These are phyloP conservation scores for Drosophila guanche DNA, from an alignment of 1,140 invertebrate genomes.

Conservation along the genomic window DNA sequence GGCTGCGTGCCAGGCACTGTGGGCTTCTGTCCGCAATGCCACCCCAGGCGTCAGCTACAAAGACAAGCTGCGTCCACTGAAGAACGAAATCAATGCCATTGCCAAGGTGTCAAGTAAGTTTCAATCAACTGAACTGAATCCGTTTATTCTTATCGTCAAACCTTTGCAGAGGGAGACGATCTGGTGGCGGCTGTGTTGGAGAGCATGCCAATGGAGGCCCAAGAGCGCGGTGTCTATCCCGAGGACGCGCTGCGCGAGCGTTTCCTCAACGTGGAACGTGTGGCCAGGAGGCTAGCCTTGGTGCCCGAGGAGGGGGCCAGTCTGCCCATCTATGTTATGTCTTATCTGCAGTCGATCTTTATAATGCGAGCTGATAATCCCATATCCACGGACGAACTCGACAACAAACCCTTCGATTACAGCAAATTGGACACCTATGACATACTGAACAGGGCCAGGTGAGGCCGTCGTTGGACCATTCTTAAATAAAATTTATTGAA, in stretches of 20 bases:
- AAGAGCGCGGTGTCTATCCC: constrained; percentile 92
- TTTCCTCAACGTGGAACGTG: constrained; percentile 91
- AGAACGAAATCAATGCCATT: constrained; percentile 89
- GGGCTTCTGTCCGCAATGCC: constrained; percentile 88
- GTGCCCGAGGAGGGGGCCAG: constrained; percentile 92
- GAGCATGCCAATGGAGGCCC: constrained; percentile 90
- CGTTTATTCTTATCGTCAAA: neutral
- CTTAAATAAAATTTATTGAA: too few relatives aligned
- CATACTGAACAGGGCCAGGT: constrained; percentile 93
- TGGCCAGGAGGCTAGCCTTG: constrained; percentile 90
- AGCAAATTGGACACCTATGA: constrained; percentile 92
- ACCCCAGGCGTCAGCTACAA: constrained; percentile 84
- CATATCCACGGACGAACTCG: constrained; percentile 88
- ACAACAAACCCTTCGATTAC: constrained; percentile 88
- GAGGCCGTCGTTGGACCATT: too few relatives aligned
- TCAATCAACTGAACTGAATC: constrained; percentile 46
- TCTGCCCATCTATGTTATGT: constrained; percentile 92
- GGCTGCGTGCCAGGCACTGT: constrained; percentile 94
- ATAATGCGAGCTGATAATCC: constrained; percentile 87
- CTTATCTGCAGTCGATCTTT: constrained; percentile 92
- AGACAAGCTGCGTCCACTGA: constrained; percentile 89
- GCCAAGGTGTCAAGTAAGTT: constrained; percentile 87
- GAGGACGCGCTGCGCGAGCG: constrained; percentile 93
- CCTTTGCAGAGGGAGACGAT: constrained; percentile 85
- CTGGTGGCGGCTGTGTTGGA: constrained; percentile 89